Base-by-base conservation (phyloP, 2,113 vertebrate species). In the Perca flavescens region DNA sequence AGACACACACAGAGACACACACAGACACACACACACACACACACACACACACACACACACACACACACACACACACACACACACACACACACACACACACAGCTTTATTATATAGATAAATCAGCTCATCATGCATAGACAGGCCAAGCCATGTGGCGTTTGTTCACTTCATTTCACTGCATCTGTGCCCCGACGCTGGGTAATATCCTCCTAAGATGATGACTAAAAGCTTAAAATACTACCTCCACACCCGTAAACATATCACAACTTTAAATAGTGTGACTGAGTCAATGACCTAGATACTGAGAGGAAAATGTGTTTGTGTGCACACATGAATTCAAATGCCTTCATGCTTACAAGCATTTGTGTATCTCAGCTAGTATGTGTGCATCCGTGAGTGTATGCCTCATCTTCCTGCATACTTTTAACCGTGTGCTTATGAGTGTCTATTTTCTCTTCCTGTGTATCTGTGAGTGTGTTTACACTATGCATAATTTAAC, bases 401-500 rank as follows among this genome's bases (percentile, higher is more conserved):
- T n/a, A 17, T 31, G 22, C 22, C 69, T 82, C 34, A 5, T 22
- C 72, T 74, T 40, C 14, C 49, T 54, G 40, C 53, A 19, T 65
- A 43, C 74, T 71, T 77, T 6, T 49, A 75, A 88, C 43, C 40
- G 50, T 79, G 76, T 19, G 61, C 36, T 73, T 17, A n/a, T n/a
- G 43, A 40, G 36, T 25, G 3, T 63, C 13, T 56, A 15, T 66
- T 58, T 71, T 72, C 10, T 76, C 31, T 25, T 53, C 15, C 54
- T 31, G 34, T 69, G 57, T 40, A 16, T 31, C 49, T 22, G n/a
- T 8, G 61, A 0, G 28, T 49, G 81, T 75, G 74, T 87, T 87
- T 79, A 83, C 80, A 85, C 16, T 0, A 57, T 83, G 80, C 69
- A 50, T 77, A 79, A 89, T 87, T 92, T 79, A 92, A 75, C 69